Percentiles rank a stretch among this genome's conserved stretches.
Evolutionary conservation across 1,140 invertebrate genomes (phyloP).

Genomic region (Drosophila repleta): DNA sequence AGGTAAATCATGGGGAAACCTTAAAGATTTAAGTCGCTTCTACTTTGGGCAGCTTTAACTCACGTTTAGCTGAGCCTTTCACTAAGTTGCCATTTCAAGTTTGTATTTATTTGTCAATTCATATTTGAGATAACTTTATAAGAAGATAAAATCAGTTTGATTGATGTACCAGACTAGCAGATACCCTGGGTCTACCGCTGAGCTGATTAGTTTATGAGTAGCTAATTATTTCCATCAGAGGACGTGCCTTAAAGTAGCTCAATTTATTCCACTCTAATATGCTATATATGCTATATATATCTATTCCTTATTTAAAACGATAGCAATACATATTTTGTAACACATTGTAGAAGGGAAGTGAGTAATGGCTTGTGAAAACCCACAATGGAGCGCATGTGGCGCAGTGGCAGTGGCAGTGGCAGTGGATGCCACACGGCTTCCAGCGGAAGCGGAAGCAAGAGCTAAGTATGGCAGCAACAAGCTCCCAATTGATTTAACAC

Average conservation of each 20-base stretch:
- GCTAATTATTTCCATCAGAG: too few relatives aligned
- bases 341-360: conserved; percentile 44
- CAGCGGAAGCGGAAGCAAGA: conserved; percentile 69
- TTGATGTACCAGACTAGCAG: too few relatives aligned
- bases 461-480: conserved; percentile 75
- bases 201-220: too few relatives aligned
- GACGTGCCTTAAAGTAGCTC: too few relatives aligned
- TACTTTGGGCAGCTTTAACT: too few relatives aligned
- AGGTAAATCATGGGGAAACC: not conserved
- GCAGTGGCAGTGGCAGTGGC: conserved; percentile 19
- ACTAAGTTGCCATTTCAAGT: too few relatives aligned
- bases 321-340: not conserved
- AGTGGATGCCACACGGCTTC: conserved; percentile 31
- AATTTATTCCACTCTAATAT: too few relatives aligned
- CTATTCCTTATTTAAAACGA: not conserved
- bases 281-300: not conserved
- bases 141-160: too few relatives aligned
- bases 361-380: conserved; percentile 59
- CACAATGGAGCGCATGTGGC: conserved; percentile 61
- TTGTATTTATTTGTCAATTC: too few relatives aligned
- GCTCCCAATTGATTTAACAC: conserved; percentile 81
- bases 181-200: too few relatives aligned
- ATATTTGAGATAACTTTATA: too few relatives aligned
- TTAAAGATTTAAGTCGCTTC: not conserved
- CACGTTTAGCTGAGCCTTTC: too few relatives aligned